Evolutionary conservation across 2,113 vertebrate genomes (phyloP), one percentile per base, ranked within the genome.

Genomic region (Oceanites oceanicus): DNA sequence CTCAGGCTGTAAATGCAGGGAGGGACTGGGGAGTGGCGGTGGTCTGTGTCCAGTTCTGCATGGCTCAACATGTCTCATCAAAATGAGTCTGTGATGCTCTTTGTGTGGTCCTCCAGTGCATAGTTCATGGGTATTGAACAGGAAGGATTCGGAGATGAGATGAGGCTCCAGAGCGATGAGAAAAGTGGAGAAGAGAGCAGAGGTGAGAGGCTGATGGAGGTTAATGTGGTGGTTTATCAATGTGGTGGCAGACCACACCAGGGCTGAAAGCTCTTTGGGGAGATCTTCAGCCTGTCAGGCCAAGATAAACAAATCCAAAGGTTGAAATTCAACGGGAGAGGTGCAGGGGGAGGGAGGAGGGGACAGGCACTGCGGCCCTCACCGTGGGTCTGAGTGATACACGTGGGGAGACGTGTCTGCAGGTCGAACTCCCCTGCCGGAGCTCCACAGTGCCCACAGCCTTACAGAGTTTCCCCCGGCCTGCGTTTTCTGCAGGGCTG

Each of bases 371-470:
- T 65, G 44, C 0, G 0, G 62, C 59, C 40, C 23, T 52, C 34
- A 18, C 10, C 0, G 0, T 34, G 18, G 18, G 11, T 36, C 36
- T n/a, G n/a, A 26, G 36, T 66, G 40, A 42, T 0, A 1, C 21
- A 1, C 17, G 10, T 42, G 21, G 11, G 36, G 59, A 74, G 50
- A 77, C 0, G 2, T 14, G 23, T n/a, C 26, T 59, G 10, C 30
- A 42, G 34, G 18, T 34, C 1, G 1, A 53, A n/a, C 18, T 58
- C 22, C 9, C 3, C 3, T 42, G 12, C 58, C 50, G 58, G 22
- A 49, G 67, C 17, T 66, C 45, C 19, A 17, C 30, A n/a, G 17
- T 32, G 21, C 17, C 17, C 55, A 10, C 1, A 1, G 19, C 10
- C 25, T 84, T 21, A 38, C n/a, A 61, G 42, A 47, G 47, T 22